Percentiles rank a stretch among this genome's conserved stretches.
Evolutionary conservation across 2,888 invertebrate genomes (phyloP).

Genomic region (Buathra laborator): DNA sequence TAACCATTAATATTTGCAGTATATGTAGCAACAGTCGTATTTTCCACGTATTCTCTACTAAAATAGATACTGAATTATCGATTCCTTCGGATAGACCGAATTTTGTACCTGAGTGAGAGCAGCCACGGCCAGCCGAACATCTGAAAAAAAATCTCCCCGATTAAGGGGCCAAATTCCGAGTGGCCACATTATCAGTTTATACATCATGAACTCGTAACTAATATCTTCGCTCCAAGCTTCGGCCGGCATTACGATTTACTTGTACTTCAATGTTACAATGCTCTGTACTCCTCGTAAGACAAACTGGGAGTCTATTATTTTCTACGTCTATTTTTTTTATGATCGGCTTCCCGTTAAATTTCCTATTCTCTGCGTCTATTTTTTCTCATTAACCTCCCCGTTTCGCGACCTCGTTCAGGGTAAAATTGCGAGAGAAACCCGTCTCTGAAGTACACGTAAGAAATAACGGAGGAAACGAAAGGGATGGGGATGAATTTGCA

Average conservation of each 20-base stretch:
- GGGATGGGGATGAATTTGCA: background rate
- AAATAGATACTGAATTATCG: no score
- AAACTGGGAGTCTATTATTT: background rate
- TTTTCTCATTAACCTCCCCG: background rate
- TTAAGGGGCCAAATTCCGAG: slow-evolving; percentile 71
- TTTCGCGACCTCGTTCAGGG: slow-evolving; percentile 13
- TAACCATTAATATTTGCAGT: no score
- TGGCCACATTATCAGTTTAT: slow-evolving; percentile 71
- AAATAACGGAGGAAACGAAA: background rate
- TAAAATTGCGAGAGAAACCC: background rate
- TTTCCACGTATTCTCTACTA: no score
- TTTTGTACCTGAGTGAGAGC: slow-evolving; percentile 68
- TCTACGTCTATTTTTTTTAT: slow-evolving; percentile 4
- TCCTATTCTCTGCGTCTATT: background rate
- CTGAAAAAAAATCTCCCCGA: slow-evolving; percentile 62
- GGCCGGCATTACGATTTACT: slow-evolving; percentile 33
- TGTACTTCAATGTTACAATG: background rate
- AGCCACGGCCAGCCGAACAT: slow-evolving; percentile 66
- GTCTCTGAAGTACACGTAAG: background rate
- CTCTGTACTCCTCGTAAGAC: background rate
- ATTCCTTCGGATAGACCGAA: no score
- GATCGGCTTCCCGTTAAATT: background rate
- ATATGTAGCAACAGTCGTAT: no score
- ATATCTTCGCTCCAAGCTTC: slow-evolving; percentile 67
- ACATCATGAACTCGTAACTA: slow-evolving; percentile 67